These are phyloP conservation scores for Aphidius colemani DNA, from an alignment of 2,888 invertebrate species.

Conservation along the genomic window DNA sequence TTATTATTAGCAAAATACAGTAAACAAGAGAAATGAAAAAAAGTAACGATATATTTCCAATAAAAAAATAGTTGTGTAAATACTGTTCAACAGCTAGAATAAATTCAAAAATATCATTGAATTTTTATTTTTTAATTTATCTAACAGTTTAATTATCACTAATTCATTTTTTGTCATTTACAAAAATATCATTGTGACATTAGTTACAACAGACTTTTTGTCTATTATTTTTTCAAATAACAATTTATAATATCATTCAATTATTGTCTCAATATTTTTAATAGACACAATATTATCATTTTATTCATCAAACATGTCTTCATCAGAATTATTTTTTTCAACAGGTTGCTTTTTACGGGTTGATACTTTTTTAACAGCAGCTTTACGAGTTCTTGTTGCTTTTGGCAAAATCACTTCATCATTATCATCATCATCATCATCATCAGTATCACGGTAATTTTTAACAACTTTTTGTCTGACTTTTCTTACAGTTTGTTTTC, in stretches of 20 bases:
- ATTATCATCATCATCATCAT: constrained; percentile 28
- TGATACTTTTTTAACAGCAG: constrained; percentile 11
- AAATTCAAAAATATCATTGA: too few species aligned
- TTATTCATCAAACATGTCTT: constrained; percentile 46
- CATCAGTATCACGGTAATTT: constrained; percentile 17
- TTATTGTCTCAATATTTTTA: background rate
- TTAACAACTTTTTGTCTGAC: constrained; percentile 8
- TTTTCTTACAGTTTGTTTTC: constrained; percentile 18
- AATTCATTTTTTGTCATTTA: background rate
- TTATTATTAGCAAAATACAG: constrained; percentile 1
- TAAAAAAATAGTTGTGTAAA: constrained; percentile 12
- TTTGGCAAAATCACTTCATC: constrained; percentile 39
- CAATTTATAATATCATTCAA: background rate
- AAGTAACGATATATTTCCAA: background rate
- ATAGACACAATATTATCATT: constrained; percentile 12
- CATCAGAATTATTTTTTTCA: constrained; percentile 36
- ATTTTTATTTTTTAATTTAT: too few species aligned
- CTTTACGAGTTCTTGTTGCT: constrained; percentile 43
- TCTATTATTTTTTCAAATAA: background rate
- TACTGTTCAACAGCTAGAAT: constrained; percentile 23
- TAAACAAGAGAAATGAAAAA: too few species aligned
- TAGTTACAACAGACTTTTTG: background rate
- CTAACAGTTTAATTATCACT: too few species aligned
- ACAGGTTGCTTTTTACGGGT: constrained; percentile 3
- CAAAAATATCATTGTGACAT: background rate